Conservation (phyloP, 2,888 invertebrate species). For the Xestia xanthographa region DNA sequence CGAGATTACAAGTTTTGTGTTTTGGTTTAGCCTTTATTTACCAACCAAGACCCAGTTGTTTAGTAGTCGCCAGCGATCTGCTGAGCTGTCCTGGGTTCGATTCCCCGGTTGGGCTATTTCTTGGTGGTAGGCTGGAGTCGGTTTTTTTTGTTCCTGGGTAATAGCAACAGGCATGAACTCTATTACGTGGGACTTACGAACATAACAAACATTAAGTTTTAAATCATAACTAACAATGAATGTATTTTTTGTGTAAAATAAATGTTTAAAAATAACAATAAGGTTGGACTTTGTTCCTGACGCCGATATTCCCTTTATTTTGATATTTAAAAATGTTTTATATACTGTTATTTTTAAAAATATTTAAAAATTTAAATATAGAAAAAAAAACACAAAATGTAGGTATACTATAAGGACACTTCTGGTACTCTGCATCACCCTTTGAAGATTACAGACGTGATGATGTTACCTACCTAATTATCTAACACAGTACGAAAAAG, state of each 20-base stretch:
- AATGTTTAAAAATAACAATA: too few relatives aligned
- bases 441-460: background rate
- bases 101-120: background rate
- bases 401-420: background rate
- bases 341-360: too few relatives aligned
- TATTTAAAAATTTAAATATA: too few relatives aligned
- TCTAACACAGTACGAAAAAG: background rate
- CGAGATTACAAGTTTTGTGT: background rate
- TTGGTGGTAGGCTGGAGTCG: background rate
- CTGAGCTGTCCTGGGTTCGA: background rate
- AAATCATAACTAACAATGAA: too few relatives aligned
- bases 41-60: background rate
- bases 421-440: background rate
- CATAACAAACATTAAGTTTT: too few relatives aligned
- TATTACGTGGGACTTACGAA: background rate
- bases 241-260: too few relatives aligned
- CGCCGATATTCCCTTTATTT: too few relatives aligned
- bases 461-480: background rate
- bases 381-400: background rate
- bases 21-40: constrained; percentile 9
- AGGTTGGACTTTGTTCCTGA: too few relatives aligned
- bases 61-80: background rate
- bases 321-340: background rate
- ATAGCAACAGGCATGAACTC: background rate
- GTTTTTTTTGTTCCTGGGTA: too few relatives aligned